Percentiles rank a stretch among this genome's conserved stretches.
phyloP scores from a whole-genome alignment of 2,888 invertebrate genomes.

The Morpho helenor region DNA sequence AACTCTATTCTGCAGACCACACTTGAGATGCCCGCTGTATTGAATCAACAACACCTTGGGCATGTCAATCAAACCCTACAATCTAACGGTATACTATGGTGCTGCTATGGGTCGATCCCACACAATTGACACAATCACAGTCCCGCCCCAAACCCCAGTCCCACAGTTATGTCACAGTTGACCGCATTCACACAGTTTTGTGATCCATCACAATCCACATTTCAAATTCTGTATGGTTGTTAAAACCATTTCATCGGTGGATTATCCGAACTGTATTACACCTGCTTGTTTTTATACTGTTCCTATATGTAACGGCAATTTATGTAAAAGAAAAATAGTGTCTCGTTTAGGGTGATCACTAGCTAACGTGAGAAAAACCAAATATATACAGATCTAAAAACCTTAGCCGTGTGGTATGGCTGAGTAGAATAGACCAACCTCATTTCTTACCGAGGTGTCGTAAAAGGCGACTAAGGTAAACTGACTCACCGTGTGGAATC shows the following conservation, averaged over 20 bases:
- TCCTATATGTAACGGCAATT: conserved; percentile 18
- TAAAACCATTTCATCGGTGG: conserved; percentile 4
- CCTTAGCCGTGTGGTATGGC: too few relatives aligned
- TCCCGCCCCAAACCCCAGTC: conserved; percentile 36
- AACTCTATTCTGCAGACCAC: conserved; percentile 24
- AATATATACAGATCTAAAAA: too few relatives aligned
- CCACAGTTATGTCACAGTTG: conserved; percentile 20
- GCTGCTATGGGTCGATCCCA: background rate
- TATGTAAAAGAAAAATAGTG: background rate
- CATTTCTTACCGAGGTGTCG: too few relatives aligned
- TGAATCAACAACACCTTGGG: conserved; percentile 28
- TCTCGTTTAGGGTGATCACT: too few relatives aligned
- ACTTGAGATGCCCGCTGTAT: conserved; percentile 25
- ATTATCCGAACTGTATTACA: conserved; percentile 21
- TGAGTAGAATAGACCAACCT: too few relatives aligned
- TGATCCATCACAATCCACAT: conserved; percentile 2
- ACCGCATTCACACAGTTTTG: conserved; percentile 21
- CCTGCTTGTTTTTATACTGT: conserved; percentile 18
- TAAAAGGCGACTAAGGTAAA: too few relatives aligned
- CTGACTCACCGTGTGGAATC: too few relatives aligned
- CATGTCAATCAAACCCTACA: conserved; percentile 37
- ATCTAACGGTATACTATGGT: conserved; percentile 3
- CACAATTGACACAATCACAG: conserved; percentile 57
- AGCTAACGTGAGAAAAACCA: too few relatives aligned
- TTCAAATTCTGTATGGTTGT: background rate